These are phyloP conservation scores for Eueremaeus valkanovi DNA, from an alignment of 2,888 invertebrate species.

Conservation along the genomic window DNA sequence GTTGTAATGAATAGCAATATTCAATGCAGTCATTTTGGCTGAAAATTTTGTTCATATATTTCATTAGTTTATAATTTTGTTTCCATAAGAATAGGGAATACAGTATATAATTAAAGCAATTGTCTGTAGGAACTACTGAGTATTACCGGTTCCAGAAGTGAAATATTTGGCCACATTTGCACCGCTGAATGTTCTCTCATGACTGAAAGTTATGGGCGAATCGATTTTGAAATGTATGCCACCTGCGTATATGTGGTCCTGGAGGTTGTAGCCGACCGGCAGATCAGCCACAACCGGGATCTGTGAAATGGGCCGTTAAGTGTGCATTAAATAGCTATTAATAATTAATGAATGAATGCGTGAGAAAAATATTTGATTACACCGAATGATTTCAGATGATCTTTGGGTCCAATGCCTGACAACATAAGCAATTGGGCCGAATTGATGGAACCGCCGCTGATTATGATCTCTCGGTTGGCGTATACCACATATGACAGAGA, in stretches of 20 bases:
- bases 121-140: not conserved
- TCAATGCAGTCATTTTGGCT: not conserved
- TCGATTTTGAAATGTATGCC: constrained; percentile 77
- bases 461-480: constrained; percentile 78
- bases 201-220: constrained; percentile 58
- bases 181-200: constrained; percentile 46
- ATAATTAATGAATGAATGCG: constrained; percentile 18
- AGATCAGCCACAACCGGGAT: constrained; percentile 76
- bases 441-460: constrained; percentile 86
- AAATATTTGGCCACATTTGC: constrained; percentile 46
- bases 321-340: not conserved
- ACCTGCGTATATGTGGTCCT: constrained; percentile 82
- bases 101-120: not conserved
- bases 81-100: no score
- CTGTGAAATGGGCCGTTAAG: constrained; percentile 29
- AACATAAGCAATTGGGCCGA: constrained; percentile 90
- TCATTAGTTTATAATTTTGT: not conserved
- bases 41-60: not conserved
- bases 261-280: constrained; percentile 77
- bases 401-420: constrained; percentile 78
- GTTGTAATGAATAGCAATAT: no score
- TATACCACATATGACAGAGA: constrained; percentile 67
- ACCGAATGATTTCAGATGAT: constrained; percentile 62
- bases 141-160: constrained; percentile 44
- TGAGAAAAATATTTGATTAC: constrained; percentile 44